Conservation (phyloP, 2,797 vertebrate species). For the Craterocephalus amniculus region DNA sequence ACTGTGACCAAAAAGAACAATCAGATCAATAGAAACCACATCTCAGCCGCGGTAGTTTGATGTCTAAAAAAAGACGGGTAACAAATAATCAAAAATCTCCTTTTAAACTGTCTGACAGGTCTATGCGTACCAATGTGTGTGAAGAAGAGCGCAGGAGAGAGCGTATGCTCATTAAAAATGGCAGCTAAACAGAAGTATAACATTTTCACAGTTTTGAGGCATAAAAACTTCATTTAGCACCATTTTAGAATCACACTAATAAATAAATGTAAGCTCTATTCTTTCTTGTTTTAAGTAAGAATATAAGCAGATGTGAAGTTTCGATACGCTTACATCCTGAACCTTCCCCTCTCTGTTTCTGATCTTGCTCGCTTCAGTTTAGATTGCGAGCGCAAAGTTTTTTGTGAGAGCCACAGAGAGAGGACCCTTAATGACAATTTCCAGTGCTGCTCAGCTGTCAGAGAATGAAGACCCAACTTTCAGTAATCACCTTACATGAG, state of each 20-base stretch:
- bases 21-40: constrained; percentile 71
- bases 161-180: constrained; percentile 69
- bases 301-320: constrained; percentile 58
- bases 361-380: constrained; percentile 52
- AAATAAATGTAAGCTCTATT: constrained; percentile 54
- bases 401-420: constrained; percentile 44
- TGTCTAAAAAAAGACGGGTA: constrained; percentile 78
- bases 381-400: constrained; percentile 43
- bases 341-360: constrained; percentile 62
- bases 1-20: constrained; percentile 65
- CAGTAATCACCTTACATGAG: constrained; percentile 1
- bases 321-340: too few species aligned
- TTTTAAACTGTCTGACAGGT: constrained; percentile 75
- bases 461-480: constrained; percentile 34
- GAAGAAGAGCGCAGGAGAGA: constrained; percentile 5
- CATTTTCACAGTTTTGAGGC: constrained; percentile 48
- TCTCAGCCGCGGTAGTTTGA: constrained; percentile 73
- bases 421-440: constrained; percentile 55
- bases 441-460: constrained; percentile 31
- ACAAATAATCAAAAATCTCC: constrained; percentile 70
- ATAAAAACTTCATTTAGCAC: constrained; percentile 65
- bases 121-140: constrained; percentile 24
- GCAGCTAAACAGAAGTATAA: constrained; percentile 62
- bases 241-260: constrained; percentile 63
- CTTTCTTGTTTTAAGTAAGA: constrained; percentile 34